A percentile compares a stretch with the other conserved stretches of the same genome.
phyloP scores from a whole-genome alignment of 2,888 invertebrate genomes.

The Dromius quadrimaculatus region DNA sequence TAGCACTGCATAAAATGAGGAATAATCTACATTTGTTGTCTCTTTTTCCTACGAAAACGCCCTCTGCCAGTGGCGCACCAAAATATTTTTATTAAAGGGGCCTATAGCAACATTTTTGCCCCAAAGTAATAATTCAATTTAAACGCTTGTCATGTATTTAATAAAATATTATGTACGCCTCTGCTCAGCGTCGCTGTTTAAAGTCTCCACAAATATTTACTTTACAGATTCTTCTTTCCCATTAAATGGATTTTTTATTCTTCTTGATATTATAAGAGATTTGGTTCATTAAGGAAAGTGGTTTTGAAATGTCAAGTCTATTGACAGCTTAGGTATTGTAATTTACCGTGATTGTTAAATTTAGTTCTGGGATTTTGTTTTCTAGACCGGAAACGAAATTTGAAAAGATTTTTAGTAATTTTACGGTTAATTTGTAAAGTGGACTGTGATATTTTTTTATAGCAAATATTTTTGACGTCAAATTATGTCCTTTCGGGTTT shows the following conservation, averaged over 20 bases:
- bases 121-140: no score
- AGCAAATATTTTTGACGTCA: no score
- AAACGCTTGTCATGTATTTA: no score
- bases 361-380: conserved; percentile 11
- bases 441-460: conserved; percentile 3
- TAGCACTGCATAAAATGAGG: conserved; percentile 11
- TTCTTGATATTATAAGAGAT: conserved; percentile 10
- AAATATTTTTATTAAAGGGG: no score
- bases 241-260: conserved; percentile 12
- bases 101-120: no score
- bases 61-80: no score
- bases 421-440: conserved; percentile 15
- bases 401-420: conserved; percentile 12
- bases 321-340: conserved; percentile 1
- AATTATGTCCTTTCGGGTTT: no score
- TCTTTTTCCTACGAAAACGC: not conserved
- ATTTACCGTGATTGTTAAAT: not conserved
- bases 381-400: conserved; percentile 19
- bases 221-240: conserved; percentile 21
- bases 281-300: conserved; percentile 13
- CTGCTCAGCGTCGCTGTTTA: conserved; percentile 4
- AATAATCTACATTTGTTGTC: not conserved
- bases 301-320: conserved; percentile 3
- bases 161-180: no score
- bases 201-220: conserved; percentile 14